Evolutionary conservation across 2,797 vertebrate species (phyloP), one percentile per base, ranked within the genome.

Genomic region (Netta rufina): DNA sequence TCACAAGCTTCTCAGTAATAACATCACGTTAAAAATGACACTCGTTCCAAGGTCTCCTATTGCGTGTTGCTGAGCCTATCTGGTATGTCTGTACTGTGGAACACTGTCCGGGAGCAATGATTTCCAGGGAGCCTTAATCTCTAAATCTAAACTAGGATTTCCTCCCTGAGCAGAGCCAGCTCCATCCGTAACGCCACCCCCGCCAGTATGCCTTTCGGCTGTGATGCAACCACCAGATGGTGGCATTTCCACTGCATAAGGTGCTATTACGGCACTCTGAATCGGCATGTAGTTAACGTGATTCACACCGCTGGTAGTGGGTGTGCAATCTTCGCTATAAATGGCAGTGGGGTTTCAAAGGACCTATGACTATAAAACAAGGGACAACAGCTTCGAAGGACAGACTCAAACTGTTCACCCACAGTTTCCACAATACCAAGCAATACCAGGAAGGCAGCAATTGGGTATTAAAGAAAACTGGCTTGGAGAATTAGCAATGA

Each of bases 161-260:
- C 67, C 73, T 65, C 76, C 33, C 74, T 84, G 93, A 93, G 54
- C 45, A 89, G 91, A 95, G 39, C 30, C 45, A 78, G 53, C 74
- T 89, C 81, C 89, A 67, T 90, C 83, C 69, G 65, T 20, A 80
- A 27, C 73, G 89, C 80, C 74, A 90, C 49, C 58, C 51, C 14
- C 27, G 13, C 73, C 56, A 77, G 6, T 32, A 39, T 64, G 60
- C 33, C 72, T 96, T 90, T 76, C 32, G 5, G 64, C 61, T 84
- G 89, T 84, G 92, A 96, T 86, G 87, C 93, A 95, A 76, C 95
- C 95, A 95, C 90, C 97, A 98, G 97, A 97, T 97, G 98, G 97
- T 93, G 95, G 80, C 84, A 97, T 97, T 97, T 96, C 96, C 95
- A 94, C 96, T 95, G 32, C 56, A 39, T 90, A 81, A n/a, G 13